Percentiles rank a stretch among this genome's conserved stretches.
Evolutionary conservation across 2,888 invertebrate genomes (phyloP).

Genomic region (Lissonota sp.): DNA sequence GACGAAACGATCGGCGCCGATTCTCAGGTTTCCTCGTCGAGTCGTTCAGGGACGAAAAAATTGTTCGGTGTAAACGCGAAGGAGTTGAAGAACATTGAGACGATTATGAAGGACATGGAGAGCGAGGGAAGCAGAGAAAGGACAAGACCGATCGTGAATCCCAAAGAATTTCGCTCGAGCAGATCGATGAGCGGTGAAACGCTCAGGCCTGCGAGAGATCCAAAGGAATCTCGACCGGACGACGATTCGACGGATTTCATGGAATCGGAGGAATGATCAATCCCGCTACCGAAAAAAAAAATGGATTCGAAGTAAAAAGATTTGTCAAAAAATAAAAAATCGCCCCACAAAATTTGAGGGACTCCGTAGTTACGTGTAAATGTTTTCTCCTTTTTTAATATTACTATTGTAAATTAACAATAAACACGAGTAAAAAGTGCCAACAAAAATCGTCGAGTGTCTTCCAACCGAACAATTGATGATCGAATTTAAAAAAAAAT

Average conservation of each 20-base stretch:
- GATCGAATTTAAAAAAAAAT: neutral
- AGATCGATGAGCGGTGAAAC: slow-evolving; percentile 28
- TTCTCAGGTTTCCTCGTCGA: slow-evolving; percentile 29
- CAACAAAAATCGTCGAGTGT: slow-evolving; percentile 1
- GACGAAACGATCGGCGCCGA: slow-evolving; percentile 55
- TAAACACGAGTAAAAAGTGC: slow-evolving; percentile 41
- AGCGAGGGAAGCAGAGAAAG: slow-evolving; percentile 31
- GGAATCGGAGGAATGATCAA: slow-evolving; percentile 58
- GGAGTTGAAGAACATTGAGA: slow-evolving; percentile 12
- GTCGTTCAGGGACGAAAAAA: slow-evolving; percentile 17
- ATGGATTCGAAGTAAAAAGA: slow-evolving; percentile 3
- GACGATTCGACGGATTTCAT: slow-evolving; percentile 54
- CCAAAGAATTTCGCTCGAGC: slow-evolving; percentile 55
- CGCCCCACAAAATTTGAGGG: slow-evolving; percentile 20
- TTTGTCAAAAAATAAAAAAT: slow-evolving; percentile 20
- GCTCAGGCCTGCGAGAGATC: slow-evolving; percentile 52
- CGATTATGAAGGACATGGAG: slow-evolving; percentile 18
- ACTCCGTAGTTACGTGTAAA: slow-evolving; percentile 55
- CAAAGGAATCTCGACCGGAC: slow-evolving; percentile 56
- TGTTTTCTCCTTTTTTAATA: slow-evolving; percentile 51
- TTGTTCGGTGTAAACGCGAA: slow-evolving; percentile 21
- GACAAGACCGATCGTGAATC: slow-evolving; percentile 35
- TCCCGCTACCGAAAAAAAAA: slow-evolving; percentile 14
- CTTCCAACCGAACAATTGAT: neutral
- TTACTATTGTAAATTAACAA: slow-evolving; percentile 57